Conservation (phyloP, 1,140 invertebrate genomes). For the Zaprionus taronus region DNA sequence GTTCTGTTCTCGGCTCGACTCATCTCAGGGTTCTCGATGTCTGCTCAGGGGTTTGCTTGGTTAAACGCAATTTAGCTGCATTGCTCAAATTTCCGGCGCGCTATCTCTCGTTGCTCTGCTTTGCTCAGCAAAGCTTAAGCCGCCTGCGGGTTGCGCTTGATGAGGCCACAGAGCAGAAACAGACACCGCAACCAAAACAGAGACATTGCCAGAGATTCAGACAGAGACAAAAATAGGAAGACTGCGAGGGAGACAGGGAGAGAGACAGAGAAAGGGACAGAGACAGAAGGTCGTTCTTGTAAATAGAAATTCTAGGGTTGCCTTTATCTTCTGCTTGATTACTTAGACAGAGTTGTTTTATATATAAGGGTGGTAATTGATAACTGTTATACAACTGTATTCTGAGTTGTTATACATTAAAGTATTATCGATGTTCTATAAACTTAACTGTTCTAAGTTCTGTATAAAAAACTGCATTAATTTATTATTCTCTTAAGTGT, state of each 20-base stretch:
- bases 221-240: not conserved
- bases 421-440: no score
- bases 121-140: slow-evolving; percentile 15
- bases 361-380: not conserved
- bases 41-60: slow-evolving; percentile 56
- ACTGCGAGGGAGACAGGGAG: not conserved
- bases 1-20: not conserved
- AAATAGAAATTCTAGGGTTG: not conserved
- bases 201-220: not conserved
- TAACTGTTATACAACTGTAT: not conserved
- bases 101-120: slow-evolving; percentile 63
- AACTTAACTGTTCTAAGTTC: no score
- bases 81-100: slow-evolving; percentile 72
- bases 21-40: slow-evolving; percentile 17
- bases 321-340: not conserved
- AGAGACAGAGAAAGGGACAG: not conserved
- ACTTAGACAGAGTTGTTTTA: not conserved
- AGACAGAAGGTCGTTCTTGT: not conserved
- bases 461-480: no score
- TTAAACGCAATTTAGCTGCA: slow-evolving; percentile 80
- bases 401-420: not conserved
- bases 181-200: slow-evolving; percentile 4
- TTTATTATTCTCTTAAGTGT: not conserved
- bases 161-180: slow-evolving; percentile 12
- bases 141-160: slow-evolving; percentile 33